Base-by-base conservation (phyloP, 2,888 invertebrate species). In the Nasonovia ribisnigri region DNA sequence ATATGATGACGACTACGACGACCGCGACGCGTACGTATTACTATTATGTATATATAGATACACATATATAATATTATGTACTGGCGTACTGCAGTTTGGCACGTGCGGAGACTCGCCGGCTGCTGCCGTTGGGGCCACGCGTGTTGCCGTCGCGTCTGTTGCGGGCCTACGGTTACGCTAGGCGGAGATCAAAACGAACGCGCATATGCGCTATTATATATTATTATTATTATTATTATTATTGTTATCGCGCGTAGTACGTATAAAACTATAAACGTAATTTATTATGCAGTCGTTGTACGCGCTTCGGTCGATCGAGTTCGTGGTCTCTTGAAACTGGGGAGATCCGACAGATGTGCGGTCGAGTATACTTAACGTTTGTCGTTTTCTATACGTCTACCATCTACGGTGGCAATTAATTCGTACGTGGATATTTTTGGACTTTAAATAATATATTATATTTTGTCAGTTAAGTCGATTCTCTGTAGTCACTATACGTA, bases 41-140 rank as follows among this genome's bases (percentile, higher is more conserved):
- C 60, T 46, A 90, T 46, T 54, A 57, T 60, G 42, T 26, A 26
- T 36, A 84, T n/a, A n/a, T 84, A 11, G 43, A 43, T 84, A 84
- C 42, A 42, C 3, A 26, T 89, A 90, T 54, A 67, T 16, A 36
- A 36, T 77, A 77, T 77, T 36, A 60, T 29, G 60, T 36, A 77
- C 77, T 77, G 77, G 29, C 11, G 60, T 36, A 77, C 77, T 77
- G 77, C 77, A 77, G 46, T 87, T 93, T 90, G 93, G 67, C 93
- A 86, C 93, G 93, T 93, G 93, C 93, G 48, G 90, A 60, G 84
- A 93, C 93, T 89, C 54, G 60, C 57, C 84, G 90, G 60, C 90
- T 86, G 90, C 93, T 60, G 89, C 84, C 51, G 42, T 48, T 89
- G 93, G 48, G 57, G 86, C 86, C 93, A 51, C 57, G 84, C 60